A percentile compares a stretch with the other conserved stretches of the same genome.
These are phyloP conservation scores for Cetoscarus ocellatus DNA, from an alignment of 2,797 vertebrate genomes.

Conservation along the genomic window DNA sequence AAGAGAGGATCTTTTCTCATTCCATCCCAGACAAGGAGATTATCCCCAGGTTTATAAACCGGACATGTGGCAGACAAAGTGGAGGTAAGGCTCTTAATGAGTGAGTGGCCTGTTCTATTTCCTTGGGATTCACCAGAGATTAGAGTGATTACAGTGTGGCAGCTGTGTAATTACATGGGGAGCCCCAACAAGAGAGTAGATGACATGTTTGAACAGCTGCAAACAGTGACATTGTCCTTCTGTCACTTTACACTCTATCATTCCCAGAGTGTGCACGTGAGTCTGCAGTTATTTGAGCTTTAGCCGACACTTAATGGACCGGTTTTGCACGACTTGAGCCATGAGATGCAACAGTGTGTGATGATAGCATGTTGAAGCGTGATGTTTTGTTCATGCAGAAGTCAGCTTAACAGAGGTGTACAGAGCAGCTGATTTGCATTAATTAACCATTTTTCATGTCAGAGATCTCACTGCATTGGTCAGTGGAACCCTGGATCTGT, in stretches of 20 bases:
- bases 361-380: background rate
- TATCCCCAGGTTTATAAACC: conserved; percentile 55
- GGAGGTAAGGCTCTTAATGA: conserved; percentile 63
- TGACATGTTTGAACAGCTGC: conserved; percentile 76
- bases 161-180: conserved; percentile 78
- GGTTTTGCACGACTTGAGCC: background rate
- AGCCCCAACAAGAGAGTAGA: conserved; percentile 58
- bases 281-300: conserved; percentile 34
- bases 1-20: background rate
- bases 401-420: background rate
- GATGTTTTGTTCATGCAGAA: background rate
- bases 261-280: conserved; percentile 15
- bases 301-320: conserved; percentile 13
- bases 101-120: conserved; percentile 59
- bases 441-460: no score
- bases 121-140: conserved; percentile 69
- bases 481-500: no score
- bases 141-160: conserved; percentile 74
- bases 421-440: no score
- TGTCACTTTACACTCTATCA: conserved; percentile 37
- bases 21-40: conserved; percentile 50
- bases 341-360: background rate
- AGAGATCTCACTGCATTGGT: no score
- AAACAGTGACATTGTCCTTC: conserved; percentile 55
- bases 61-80: conserved; percentile 52